Evolutionary conservation across 2,113 vertebrate species (phyloP), one percentile per base, ranked within the genome.

Genomic region (Tylochromis polylepis): DNA sequence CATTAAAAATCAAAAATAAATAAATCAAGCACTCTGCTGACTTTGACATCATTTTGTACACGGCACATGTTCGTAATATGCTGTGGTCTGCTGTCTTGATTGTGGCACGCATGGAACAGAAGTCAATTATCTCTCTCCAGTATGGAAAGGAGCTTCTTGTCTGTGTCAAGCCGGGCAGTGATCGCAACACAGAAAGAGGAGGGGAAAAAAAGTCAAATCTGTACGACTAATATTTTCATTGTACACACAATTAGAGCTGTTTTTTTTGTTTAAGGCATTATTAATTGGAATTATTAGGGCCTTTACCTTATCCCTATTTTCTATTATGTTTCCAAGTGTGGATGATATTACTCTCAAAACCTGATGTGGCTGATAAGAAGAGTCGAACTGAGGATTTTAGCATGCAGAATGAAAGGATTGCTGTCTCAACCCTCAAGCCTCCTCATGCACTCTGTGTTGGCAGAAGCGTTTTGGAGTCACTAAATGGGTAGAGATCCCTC

Each of bases 1-100:
- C 90, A 93, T 95, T 95, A 93, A 93, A 94, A 93, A 92, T 94
- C 77, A 88, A 90, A 95, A 93, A 90, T 88, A 95, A 95, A 95
- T 93, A 95, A 96, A 96, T 94, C 90, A 89, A 90, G 89, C 92
- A 57, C 56, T 88, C 75, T 89, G 87, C 91, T 94, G 95, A 93
- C 88, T 92, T 92, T 88, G 93, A 93, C 90, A 62, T 92, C 91
- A 89, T 94, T 95, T 92, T 93, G 90, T 93, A 94, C 94, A 94
- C 94, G 93, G 93, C 94, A 93, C 91, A 94, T 95, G 94, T 93
- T 95, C 70, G 78, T 95, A 93, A 95, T 95, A 92, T 78, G 87
- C 86, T 94, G 94, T 91, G 95, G 95, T 95, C 81, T 79, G 78
- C 51, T 83, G 90, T 92, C 94, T 93, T 95, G 93, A 96, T 96